A percentile compares a stretch with the other conserved stretches of the same genome.
These are phyloP conservation scores for Symphodus melops DNA, from an alignment of 2,113 vertebrate species.

Conservation along the genomic window DNA sequence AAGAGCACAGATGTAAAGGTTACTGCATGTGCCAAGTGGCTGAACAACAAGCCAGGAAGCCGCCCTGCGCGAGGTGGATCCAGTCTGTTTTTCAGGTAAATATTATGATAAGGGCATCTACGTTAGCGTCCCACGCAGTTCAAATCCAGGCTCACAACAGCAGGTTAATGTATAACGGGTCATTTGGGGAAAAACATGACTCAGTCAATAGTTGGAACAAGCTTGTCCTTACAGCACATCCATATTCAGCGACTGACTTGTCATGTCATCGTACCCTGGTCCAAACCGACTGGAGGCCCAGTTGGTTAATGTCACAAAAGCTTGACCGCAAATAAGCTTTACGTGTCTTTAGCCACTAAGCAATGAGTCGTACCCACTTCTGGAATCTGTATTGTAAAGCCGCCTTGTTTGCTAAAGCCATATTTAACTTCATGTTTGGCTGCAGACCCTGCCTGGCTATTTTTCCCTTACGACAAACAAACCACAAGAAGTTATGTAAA, in stretches of 20 bases:
- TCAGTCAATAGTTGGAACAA: slow-evolving; percentile 15
- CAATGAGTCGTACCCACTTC: slow-evolving; percentile 12
- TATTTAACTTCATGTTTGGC: slow-evolving; percentile 57
- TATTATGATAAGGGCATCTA: slow-evolving; percentile 31
- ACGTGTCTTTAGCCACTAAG: slow-evolving; percentile 1
- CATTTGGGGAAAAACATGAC: neutral
- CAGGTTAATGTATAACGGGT: slow-evolving; percentile 44
- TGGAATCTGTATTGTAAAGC: slow-evolving; percentile 43
- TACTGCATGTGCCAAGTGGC: neutral
- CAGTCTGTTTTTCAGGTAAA: slow-evolving; percentile 36
- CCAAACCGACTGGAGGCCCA: neutral
- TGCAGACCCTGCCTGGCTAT: slow-evolving; percentile 2
- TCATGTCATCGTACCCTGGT: slow-evolving; percentile 18
- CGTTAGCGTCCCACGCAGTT: neutral
- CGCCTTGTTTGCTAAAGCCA: slow-evolving; percentile 33
- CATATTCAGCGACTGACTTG: neutral
- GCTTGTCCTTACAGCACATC: neutral
- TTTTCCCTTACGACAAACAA: slow-evolving; percentile 34
- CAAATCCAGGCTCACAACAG: neutral
- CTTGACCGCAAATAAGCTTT: slow-evolving; percentile 36
- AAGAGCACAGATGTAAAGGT: neutral
- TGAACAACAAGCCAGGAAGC: slow-evolving; percentile 1
- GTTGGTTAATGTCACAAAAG: neutral
- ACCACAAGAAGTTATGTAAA: slow-evolving; percentile 55
- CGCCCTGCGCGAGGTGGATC: slow-evolving; percentile 3